Base-by-base conservation (phyloP, 2,797 vertebrate species). In the Notamacropus eugenii region DNA sequence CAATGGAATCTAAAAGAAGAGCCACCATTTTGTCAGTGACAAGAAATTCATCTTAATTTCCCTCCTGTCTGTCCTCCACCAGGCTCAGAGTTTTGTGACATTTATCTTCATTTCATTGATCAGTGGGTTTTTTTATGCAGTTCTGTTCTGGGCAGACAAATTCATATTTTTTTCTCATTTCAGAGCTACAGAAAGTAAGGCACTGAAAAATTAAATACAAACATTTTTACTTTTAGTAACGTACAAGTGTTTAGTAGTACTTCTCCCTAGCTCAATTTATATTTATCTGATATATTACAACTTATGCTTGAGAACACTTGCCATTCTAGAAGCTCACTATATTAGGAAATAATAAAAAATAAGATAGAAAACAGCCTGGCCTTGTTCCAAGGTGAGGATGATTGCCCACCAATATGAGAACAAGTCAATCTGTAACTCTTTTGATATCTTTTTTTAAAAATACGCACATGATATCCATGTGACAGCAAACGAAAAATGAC, bases 291-390 rank as follows among this genome's bases (percentile, higher is more conserved):
- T 11, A 27, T 87, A 50, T 27, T 87, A 50, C 74, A 82, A 82
- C 14, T 19, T 74, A 19, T n/a, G 62, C 34, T 74, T 74, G 4
- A 91, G 52, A 19, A 34, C 16, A 91, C 50, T 24, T 90, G 52
- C 52, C 52, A 91, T 54, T 54, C 19, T 91, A 34, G 90, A 91
- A 55, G 14, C 14, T 55, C 54, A 91, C 0, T 9, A 31, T 5
- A 55, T 31, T 46, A n/a, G 59, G 13, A 29, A 93, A 27, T 92
- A 52, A 5, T 5, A 67, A 46, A 46, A 59, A 56, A 2, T 9
- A 94, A 96, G 96, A 67, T 5, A 40, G 97, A 96, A 97, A 96
- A 95, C 10, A 94, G 93, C 62, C 22, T 97, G 55, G 90, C 10
- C 29, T 0, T 13, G 9, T 0, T 29, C 93, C 40, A 93, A 93